Conservation (phyloP, 2,888 invertebrate genomes). For the Baccha elongata region DNA sequence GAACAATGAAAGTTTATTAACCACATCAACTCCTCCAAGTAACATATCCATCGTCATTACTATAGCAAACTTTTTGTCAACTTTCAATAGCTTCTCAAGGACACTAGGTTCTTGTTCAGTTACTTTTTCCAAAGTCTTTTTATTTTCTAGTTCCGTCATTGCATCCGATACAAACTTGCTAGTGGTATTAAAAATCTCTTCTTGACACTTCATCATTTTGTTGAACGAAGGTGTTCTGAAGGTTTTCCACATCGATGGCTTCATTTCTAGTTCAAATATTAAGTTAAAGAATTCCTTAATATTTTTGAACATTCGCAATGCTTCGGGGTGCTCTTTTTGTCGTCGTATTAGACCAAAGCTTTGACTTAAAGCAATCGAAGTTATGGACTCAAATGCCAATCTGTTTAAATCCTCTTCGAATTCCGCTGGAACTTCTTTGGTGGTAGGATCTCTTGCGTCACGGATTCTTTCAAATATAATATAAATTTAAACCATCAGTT, state of each 20-base stretch:
- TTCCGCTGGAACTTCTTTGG: conserved; percentile 81
- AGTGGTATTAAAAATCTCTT: conserved; percentile 74
- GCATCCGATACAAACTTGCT: conserved; percentile 79
- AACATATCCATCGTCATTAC: conserved; percentile 89
- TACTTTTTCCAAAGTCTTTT: conserved; percentile 77
- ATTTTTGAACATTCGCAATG: conserved; percentile 73
- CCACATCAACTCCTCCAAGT: conserved; percentile 88
- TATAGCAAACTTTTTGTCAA: conserved; percentile 85
- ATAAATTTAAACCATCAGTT: too few relatives aligned
- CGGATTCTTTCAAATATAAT: conserved; percentile 81
- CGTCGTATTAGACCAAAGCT: conserved; percentile 77
- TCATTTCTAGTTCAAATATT: conserved; percentile 75
- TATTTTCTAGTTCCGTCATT: conserved; percentile 77
- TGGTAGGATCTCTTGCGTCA: conserved; percentile 76
- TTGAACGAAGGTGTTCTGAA: conserved; percentile 75
- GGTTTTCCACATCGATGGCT: conserved; percentile 76
- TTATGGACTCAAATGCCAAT: conserved; percentile 85
- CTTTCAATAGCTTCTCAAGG: conserved; percentile 85
- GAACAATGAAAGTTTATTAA: too few relatives aligned
- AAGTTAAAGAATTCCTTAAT: conserved; percentile 58
- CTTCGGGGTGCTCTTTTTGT: conserved; percentile 67
- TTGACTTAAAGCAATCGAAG: conserved; percentile 81
- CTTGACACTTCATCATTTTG: conserved; percentile 74
- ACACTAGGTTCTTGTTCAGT: conserved; percentile 83
- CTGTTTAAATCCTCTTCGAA: conserved; percentile 83